These are phyloP conservation scores for Lissonota sp. DNA, from an alignment of 2,888 invertebrate species.

Conservation along the genomic window DNA sequence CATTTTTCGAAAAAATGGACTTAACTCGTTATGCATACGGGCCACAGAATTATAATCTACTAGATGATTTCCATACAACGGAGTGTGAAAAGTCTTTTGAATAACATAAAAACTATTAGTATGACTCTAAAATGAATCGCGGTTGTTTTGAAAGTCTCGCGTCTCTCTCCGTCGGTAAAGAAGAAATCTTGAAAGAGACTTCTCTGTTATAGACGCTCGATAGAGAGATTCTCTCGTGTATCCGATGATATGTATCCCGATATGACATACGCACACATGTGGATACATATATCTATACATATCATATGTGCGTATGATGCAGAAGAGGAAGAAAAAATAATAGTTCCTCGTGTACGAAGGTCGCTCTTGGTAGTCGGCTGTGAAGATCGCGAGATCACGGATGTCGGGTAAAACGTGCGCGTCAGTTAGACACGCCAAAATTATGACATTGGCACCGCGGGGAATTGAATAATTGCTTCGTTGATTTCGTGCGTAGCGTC, in stretches of 20 bases:
- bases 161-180: conserved; percentile 4
- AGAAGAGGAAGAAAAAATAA: conserved; percentile 27
- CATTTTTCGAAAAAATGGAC: no score
- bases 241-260: conserved; percentile 21
- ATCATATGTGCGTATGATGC: conserved; percentile 2
- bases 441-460: neutral
- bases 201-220: conserved; percentile 24
- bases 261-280: no score
- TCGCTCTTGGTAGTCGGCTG: conserved; percentile 44
- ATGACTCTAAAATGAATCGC: neutral
- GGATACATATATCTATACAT: conserved; percentile 2
- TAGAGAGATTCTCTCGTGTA: neutral
- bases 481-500: neutral
- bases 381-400: conserved; percentile 50
- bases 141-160: neutral
- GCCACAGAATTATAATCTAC: no score
- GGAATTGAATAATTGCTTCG: conserved; percentile 1
- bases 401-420: conserved; percentile 11
- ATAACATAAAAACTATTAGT: neutral
- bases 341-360: conserved; percentile 2
- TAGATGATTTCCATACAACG: no score
- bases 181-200: neutral
- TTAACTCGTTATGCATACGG: no score
- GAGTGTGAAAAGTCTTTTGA: no score
- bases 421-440: neutral